phyloP scores from a whole-genome alignment of 2,888 invertebrate species.

The Diogma glabrata region DNA sequence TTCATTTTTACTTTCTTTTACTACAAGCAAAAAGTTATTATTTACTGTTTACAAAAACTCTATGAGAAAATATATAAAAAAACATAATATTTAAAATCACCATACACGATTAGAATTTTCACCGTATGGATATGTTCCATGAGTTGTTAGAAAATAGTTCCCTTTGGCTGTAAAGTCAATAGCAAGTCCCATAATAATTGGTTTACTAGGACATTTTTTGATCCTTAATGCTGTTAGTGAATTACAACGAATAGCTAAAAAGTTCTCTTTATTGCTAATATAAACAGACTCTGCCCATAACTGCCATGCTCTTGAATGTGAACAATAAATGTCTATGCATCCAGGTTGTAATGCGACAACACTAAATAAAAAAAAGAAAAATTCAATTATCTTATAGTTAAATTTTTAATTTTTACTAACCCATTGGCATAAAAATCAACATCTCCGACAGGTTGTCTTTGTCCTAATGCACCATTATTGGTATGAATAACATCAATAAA shows the following conservation, averaged over 20 bases:
- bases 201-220: background rate
- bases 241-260: slow-evolving; percentile 10
- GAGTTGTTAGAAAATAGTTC: slow-evolving; percentile 12
- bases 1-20: no score
- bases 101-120: no score
- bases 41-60: no score
- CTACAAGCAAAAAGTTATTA: no score
- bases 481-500: slow-evolving; percentile 27
- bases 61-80: no score
- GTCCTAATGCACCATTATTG: slow-evolving; percentile 22
- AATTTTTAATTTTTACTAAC: background rate
- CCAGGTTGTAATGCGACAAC: slow-evolving; percentile 11
- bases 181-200: slow-evolving; percentile 11
- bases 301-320: slow-evolving; percentile 13
- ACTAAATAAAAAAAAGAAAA: slow-evolving; percentile 1
- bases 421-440: slow-evolving; percentile 1
- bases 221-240: background rate
- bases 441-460: slow-evolving; percentile 20
- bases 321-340: slow-evolving; percentile 12
- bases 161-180: slow-evolving; percentile 6
- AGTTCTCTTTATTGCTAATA: slow-evolving; percentile 9
- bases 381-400: no score
- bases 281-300: slow-evolving; percentile 14
- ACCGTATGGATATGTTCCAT: background rate
- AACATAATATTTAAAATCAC: no score